These are phyloP conservation scores for Sander lucioperca DNA, from an alignment of 2,113 vertebrate species.

Conservation along the genomic window DNA sequence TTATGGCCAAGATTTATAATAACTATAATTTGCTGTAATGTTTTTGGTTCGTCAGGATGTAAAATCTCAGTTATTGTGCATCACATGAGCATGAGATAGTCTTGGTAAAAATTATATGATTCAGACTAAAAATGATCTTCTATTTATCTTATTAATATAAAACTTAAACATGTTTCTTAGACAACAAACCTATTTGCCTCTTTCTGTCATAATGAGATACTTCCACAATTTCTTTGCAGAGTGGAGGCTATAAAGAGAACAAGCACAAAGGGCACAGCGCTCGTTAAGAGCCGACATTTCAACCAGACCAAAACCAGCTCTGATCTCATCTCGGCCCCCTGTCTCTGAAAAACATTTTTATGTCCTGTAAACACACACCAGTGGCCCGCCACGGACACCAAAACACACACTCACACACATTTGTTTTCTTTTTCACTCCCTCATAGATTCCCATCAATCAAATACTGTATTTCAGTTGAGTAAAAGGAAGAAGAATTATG, in stretches of 20 bases:
- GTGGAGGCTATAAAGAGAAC: conserved; percentile 10
- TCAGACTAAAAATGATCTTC: background rate
- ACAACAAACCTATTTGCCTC: background rate
- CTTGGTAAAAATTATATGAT: background rate
- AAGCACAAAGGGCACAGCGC: background rate
- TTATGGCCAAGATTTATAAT: background rate
- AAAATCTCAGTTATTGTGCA: conserved; percentile 2
- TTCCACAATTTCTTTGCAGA: conserved; percentile 8
- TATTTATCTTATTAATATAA: background rate
- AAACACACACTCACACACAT: conserved; percentile 13
- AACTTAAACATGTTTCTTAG: background rate
- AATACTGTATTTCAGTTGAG: background rate
- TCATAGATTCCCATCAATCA: conserved; percentile 3
- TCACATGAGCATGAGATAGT: background rate
- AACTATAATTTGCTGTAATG: background rate
- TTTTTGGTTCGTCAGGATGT: background rate
- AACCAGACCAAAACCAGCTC: conserved; percentile 45
- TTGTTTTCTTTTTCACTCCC: conserved; percentile 1
- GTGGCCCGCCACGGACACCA: background rate
- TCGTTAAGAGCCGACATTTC: conserved; percentile 8
- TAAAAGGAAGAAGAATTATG: no score
- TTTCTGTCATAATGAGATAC: conserved; percentile 6
- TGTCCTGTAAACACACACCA: conserved; percentile 25
- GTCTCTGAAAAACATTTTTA: background rate
- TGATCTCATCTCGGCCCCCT: conserved; percentile 20